Evolutionary conservation across 1,140 invertebrate genomes (phyloP).

Genomic region (Orchesella cincta): DNA sequence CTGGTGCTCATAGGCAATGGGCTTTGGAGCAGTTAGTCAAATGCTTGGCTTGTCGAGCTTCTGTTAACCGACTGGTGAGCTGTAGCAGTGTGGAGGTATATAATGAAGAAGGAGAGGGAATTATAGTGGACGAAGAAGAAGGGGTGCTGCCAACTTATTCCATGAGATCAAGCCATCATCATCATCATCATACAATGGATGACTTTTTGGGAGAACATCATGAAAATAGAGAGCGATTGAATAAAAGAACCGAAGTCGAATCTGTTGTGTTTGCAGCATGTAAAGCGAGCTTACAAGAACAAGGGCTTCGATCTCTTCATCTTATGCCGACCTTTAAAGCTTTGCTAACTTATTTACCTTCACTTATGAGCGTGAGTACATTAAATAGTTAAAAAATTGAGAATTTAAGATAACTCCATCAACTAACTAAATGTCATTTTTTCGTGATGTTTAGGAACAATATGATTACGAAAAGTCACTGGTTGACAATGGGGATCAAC

Average conservation of each 20-base stretch:
- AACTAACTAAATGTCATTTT: background rate
- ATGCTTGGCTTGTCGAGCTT: conserved; percentile 48
- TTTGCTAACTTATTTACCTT: conserved; percentile 61
- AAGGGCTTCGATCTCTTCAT: conserved; percentile 62
- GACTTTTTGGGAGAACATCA: conserved; percentile 57
- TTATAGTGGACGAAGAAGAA: too few species aligned
- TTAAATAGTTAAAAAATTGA: background rate
- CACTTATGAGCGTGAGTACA: conserved; percentile 45
- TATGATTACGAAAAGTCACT: conserved; percentile 63
- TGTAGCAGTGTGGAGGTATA: conserved; percentile 46
- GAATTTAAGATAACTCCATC: background rate
- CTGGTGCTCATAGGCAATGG: conserved; percentile 63
- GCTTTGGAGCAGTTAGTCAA: conserved; percentile 63
- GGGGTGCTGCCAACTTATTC: conserved; percentile 48
- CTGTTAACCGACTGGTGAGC: conserved; percentile 53
- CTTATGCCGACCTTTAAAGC: conserved; percentile 63
- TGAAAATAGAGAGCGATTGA: conserved; percentile 51
- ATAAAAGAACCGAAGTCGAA: background rate
- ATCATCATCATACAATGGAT: conserved; percentile 55
- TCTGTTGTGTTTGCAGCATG: conserved; percentile 58
- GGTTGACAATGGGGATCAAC: conserved; percentile 64
- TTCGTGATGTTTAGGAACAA: conserved; percentile 59
- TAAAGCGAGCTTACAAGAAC: conserved; percentile 59
- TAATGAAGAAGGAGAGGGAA: background rate
- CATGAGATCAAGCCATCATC: too few species aligned